Evolutionary conservation across 2,113 vertebrate species (phyloP).

Genomic region (Odocoileus hemionus): DNA sequence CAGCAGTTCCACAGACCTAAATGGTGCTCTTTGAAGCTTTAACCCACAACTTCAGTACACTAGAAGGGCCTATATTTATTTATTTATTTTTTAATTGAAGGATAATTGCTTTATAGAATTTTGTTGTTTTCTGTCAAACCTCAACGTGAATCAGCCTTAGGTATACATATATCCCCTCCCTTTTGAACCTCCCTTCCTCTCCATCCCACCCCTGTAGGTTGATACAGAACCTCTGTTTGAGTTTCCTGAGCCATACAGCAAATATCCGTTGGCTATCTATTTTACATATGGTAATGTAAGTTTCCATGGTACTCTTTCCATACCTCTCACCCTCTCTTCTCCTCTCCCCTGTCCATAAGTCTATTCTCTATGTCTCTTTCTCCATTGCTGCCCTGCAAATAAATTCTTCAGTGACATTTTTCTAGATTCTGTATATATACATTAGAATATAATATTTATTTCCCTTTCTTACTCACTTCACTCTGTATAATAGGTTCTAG

Average conservation of each 20-base stretch:
- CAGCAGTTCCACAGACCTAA: neutral
- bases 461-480: neutral
- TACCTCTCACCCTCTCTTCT: neutral
- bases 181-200: neutral
- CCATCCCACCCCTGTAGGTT: neutral
- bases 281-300: neutral
- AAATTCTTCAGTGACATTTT: neutral
- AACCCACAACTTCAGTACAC: neutral
- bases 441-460: neutral
- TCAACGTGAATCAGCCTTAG: neutral
- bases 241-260: neutral
- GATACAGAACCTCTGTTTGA: neutral
- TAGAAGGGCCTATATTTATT: neutral
- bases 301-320: neutral
- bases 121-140: neutral
- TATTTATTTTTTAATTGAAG: neutral
- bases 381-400: neutral
- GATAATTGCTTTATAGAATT: neutral
- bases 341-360: neutral
- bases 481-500: neutral
- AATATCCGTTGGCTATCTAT: neutral
- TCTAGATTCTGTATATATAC: neutral
- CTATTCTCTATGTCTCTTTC: neutral
- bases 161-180: neutral
- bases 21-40: neutral